Evolutionary conservation across 2,797 vertebrate species (phyloP).

Genomic region (Taenioides sp.): DNA sequence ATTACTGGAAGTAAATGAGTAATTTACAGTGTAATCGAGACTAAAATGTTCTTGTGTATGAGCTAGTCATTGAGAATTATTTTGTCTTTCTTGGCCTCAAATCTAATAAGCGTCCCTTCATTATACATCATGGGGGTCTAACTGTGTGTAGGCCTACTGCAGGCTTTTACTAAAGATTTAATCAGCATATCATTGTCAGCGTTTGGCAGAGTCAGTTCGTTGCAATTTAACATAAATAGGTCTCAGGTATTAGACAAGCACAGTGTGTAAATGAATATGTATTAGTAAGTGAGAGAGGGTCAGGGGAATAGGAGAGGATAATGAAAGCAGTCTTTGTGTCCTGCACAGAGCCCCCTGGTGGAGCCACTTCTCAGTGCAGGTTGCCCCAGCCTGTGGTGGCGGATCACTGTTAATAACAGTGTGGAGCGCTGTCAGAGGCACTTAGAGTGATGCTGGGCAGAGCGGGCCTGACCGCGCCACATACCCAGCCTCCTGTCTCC

Average conservation of each 20-base stretch:
- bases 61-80: no score
- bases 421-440: constrained; percentile 87
- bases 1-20: not conserved
- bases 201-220: constrained; percentile 26
- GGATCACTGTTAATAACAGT: constrained; percentile 91
- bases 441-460: constrained; percentile 90
- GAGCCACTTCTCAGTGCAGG: constrained; percentile 59
- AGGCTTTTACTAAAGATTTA: constrained; percentile 25
- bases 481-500: constrained; percentile 67
- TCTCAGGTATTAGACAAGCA: constrained; percentile 49
- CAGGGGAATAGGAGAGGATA: constrained; percentile 25
- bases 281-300: constrained; percentile 42
- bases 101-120: not conserved
- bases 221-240: constrained; percentile 43
- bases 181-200: constrained; percentile 27
- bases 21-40: not conserved
- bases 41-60: not conserved
- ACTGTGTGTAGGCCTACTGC: not conserved
- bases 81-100: no score
- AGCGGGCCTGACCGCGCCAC: constrained; percentile 43
- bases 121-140: no score
- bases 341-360: constrained; percentile 67
- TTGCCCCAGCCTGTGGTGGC: constrained; percentile 80
- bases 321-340: constrained; percentile 81
- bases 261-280: constrained; percentile 63